Evolutionary conservation across 2,797 vertebrate genomes (phyloP).

Genomic region (Danio tinwini): DNA sequence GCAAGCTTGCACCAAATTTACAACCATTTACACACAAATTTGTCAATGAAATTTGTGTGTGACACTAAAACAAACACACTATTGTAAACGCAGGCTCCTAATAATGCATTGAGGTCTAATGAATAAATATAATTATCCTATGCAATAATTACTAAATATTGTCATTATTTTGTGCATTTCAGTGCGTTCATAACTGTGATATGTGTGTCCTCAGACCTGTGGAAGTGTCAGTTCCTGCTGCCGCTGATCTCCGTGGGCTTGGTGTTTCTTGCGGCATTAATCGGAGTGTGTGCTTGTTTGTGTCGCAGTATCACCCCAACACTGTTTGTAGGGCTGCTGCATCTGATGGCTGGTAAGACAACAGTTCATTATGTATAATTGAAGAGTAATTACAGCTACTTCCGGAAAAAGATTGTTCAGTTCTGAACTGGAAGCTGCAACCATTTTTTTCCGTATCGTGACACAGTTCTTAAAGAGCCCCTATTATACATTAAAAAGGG

Average conservation of each 20-base stretch:
- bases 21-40: too few species aligned
- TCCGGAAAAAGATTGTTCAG: neutral
- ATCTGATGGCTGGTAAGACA: conserved; percentile 89
- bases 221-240: conserved; percentile 92
- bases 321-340: conserved; percentile 87
- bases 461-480: too few species aligned
- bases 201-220: conserved; percentile 78
- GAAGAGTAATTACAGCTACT: neutral
- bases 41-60: too few species aligned
- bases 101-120: too few species aligned
- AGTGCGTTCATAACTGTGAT: neutral
- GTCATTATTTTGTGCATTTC: neutral
- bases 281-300: conserved; percentile 92
- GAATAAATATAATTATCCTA: too few species aligned
- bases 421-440: too few species aligned
- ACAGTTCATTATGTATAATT: neutral
- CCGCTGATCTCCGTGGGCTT: conserved; percentile 91
- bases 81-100: too few species aligned
- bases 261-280: conserved; percentile 90
- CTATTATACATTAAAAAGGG: too few species aligned
- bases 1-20: too few species aligned
- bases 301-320: conserved; percentile 93
- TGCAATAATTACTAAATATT: too few species aligned
- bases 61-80: too few species aligned
- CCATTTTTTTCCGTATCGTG: too few species aligned